Evolutionary conservation across 2,113 vertebrate genomes (phyloP).

Genomic region (Platysteira castanea): DNA sequence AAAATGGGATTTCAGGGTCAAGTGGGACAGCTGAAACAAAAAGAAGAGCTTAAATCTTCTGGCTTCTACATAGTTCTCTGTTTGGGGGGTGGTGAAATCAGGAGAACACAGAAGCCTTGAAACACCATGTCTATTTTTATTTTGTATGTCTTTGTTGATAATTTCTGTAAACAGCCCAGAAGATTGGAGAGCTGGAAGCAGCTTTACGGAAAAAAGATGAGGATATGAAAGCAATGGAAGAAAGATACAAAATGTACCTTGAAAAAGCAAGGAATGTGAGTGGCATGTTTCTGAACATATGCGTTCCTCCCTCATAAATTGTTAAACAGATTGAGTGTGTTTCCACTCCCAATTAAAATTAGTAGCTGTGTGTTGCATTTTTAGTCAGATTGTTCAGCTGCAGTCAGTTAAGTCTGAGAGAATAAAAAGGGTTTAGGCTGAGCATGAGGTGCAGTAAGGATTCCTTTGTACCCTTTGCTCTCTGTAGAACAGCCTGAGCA

Average conservation of each 20-base stretch:
- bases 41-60: background rate
- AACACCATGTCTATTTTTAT: background rate
- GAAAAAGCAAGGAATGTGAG: conserved; percentile 96
- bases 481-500: background rate
- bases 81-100: background rate
- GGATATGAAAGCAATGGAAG: conserved; percentile 98
- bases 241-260: conserved; percentile 97
- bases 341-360: background rate
- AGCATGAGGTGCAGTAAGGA: background rate
- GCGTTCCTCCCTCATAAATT: background rate
- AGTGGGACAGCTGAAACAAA: background rate
- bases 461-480: background rate
- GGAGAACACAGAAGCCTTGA: background rate
- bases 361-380: background rate
- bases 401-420: background rate
- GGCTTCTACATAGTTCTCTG: fast-evolving
- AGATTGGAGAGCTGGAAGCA: conserved; percentile 87
- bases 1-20: background rate
- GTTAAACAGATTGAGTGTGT: background rate
- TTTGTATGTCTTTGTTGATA: background rate
- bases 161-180: conserved; percentile 77
- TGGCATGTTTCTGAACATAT: background rate
- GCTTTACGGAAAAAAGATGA: conserved; percentile 97
- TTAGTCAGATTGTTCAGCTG: background rate
- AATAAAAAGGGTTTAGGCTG: background rate